phyloP scores from a whole-genome alignment of 1,140 invertebrate species.

The Heliconius eleuchia region DNA sequence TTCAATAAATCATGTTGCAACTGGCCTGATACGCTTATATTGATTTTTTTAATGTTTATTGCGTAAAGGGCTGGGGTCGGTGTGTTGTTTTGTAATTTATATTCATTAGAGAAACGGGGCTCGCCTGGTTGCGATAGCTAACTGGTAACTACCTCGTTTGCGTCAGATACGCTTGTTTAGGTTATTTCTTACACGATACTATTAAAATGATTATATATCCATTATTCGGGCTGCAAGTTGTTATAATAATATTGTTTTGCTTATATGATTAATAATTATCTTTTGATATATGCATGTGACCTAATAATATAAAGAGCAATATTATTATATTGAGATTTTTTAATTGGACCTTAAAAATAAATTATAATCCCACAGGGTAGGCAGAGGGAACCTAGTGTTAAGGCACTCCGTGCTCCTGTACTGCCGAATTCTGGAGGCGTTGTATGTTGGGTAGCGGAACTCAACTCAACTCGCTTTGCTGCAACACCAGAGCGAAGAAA shows the following conservation, averaged over 20 bases:
- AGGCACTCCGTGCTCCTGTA: too few relatives aligned
- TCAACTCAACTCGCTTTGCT: too few relatives aligned
- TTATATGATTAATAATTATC: too few relatives aligned
- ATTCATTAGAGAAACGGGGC: slow-evolving; percentile 60
- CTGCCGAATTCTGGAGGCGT: too few relatives aligned
- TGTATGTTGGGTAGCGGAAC: too few relatives aligned
- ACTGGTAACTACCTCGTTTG: slow-evolving; percentile 15
- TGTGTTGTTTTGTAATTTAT: slow-evolving; percentile 69
- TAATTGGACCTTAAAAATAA: neutral
- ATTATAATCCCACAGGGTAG: too few relatives aligned
- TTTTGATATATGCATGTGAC: too few relatives aligned
- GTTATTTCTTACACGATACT: neutral
- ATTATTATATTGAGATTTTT: neutral
- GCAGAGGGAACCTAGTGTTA: too few relatives aligned
- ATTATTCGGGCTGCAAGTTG: neutral
- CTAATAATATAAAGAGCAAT: too few relatives aligned
- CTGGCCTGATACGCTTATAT: slow-evolving; percentile 65
- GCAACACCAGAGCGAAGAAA: too few relatives aligned
- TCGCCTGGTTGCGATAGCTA: slow-evolving; percentile 39
- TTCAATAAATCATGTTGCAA: slow-evolving; percentile 71
- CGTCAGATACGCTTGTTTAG: slow-evolving; percentile 17
- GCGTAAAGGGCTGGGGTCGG: slow-evolving; percentile 62
- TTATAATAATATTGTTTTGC: neutral
- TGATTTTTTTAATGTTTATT: slow-evolving; percentile 77
- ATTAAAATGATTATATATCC: neutral